Conservation (phyloP, 2,113 vertebrate species). For the Chascanopsetta lugubris region DNA sequence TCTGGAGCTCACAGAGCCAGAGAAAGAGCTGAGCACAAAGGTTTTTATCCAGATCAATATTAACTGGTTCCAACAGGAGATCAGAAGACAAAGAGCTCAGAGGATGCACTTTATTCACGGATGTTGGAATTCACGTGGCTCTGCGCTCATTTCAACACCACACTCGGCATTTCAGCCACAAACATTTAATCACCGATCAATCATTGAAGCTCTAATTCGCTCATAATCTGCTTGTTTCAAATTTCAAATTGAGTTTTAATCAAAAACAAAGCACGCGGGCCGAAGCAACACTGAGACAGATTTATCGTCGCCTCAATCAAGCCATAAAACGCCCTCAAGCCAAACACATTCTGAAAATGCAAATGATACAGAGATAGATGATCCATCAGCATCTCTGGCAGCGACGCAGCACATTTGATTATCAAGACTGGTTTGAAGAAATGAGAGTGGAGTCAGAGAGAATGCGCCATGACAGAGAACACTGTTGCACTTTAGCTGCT, state of each 20-base stretch:
- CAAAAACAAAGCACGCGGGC: background rate
- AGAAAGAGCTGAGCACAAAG: constrained; percentile 66
- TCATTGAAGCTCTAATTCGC: background rate
- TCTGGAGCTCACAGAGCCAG: constrained; percentile 41
- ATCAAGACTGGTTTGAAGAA: background rate
- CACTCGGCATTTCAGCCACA: constrained; percentile 1
- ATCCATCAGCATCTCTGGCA: too few relatives aligned
- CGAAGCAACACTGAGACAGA: background rate
- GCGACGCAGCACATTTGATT: background rate
- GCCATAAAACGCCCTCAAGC: constrained; percentile 13
- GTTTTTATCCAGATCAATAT: constrained; percentile 61
- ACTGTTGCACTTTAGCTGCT: background rate
- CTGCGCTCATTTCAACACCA: constrained; percentile 14
- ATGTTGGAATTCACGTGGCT: constrained; percentile 35
- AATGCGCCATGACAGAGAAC: too few relatives aligned
- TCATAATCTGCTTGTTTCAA: constrained; percentile 5
- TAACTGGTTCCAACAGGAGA: constrained; percentile 48
- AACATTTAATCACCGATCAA: constrained; percentile 10
- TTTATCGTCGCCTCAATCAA: constrained; percentile 15
- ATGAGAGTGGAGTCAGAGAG: too few relatives aligned
- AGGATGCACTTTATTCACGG: constrained; percentile 41
- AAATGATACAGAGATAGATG: background rate
- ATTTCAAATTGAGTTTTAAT: constrained; percentile 13
- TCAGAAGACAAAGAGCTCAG: constrained; percentile 49
- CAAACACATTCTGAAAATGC: background rate